Percentiles rank a stretch among this genome's conserved stretches.
phyloP scores from a whole-genome alignment of 1,140 invertebrate species.

The Orussus abietinus region DNA sequence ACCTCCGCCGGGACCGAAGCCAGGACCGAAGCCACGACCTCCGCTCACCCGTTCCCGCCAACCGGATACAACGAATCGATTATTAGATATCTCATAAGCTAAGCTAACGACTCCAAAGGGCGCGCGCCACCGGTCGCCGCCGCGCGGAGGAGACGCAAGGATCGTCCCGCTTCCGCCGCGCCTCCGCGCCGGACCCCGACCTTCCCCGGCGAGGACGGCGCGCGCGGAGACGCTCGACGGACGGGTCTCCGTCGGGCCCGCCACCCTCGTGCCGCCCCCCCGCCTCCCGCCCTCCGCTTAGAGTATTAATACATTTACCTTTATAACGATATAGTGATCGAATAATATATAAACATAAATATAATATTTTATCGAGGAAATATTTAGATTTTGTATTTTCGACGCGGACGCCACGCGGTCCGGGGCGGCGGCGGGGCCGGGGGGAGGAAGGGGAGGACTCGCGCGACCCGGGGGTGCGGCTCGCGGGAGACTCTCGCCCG shows the following conservation, averaged over 20 bases:
- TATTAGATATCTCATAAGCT: too few relatives aligned
- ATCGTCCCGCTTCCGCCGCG: too few relatives aligned
- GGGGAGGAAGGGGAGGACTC: too few relatives aligned
- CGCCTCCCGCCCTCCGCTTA: constrained; percentile 43
- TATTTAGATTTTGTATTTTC: constrained; percentile 49
- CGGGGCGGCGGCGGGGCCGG: too few relatives aligned
- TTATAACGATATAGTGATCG: constrained; percentile 44
- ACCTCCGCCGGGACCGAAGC: constrained; percentile 21
- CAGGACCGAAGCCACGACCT: constrained; percentile 25
- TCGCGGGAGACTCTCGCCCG: background rate
- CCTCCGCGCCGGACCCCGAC: too few relatives aligned
- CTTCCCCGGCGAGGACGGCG: too few relatives aligned
- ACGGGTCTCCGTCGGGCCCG: constrained; percentile 26
- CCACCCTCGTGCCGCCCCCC: constrained; percentile 21
- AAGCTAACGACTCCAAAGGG: too few relatives aligned
- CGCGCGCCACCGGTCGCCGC: too few relatives aligned
- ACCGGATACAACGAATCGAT: constrained; percentile 53
- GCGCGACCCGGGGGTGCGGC: background rate
- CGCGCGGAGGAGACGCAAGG: too few relatives aligned
- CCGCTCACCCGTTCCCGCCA: constrained; percentile 40
- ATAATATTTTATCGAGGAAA: constrained; percentile 43
- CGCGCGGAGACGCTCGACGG: constrained; percentile 21
- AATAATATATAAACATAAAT: constrained; percentile 32
- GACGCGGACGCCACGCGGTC: constrained; percentile 36
- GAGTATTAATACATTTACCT: constrained; percentile 43